phyloP scores from a whole-genome alignment of 2,113 vertebrate genomes.

The Otolemur garnettii region DNA sequence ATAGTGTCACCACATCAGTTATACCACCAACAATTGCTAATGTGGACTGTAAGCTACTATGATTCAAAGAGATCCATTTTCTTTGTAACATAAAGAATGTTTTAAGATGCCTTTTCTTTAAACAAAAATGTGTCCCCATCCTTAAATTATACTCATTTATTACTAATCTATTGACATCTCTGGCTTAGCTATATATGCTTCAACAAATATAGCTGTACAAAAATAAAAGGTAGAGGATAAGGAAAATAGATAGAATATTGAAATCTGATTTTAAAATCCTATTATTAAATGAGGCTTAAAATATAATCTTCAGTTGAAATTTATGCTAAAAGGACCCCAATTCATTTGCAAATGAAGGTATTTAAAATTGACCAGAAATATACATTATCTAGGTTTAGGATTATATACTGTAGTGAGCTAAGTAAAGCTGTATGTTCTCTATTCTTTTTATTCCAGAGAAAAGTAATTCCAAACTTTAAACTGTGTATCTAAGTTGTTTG shows the following conservation, averaged over 20 bases:
- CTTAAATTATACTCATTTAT: conserved; percentile 43
- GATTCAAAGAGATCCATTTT: conserved; percentile 7
- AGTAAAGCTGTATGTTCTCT: neutral
- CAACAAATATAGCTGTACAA: neutral
- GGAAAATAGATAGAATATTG: neutral
- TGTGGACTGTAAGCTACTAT: neutral
- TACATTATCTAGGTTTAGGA: neutral
- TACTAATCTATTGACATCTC: conserved; percentile 36
- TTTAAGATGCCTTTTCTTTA: neutral
- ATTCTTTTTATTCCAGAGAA: neutral
- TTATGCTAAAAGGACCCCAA: neutral
- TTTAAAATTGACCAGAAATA: conserved; percentile 55
- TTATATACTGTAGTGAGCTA: neutral
- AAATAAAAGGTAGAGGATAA: conserved; percentile 11
- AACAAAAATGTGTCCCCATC: conserved; percentile 17
- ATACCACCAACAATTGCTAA: neutral
- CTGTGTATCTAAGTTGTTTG: neutral
- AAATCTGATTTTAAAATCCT: conserved; percentile 36
- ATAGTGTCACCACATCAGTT: neutral
- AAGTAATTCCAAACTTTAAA: conserved; percentile 1
- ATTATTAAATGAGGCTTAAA: neutral
- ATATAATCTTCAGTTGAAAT: neutral
- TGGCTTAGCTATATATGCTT: neutral
- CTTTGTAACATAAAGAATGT: neutral
- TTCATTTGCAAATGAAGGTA: conserved; percentile 50